A percentile compares a stretch with the other conserved stretches of the same genome.
These are phyloP conservation scores for Rhaphigaster nebulosa DNA, from an alignment of 2,888 invertebrate species.

Conservation along the genomic window DNA sequence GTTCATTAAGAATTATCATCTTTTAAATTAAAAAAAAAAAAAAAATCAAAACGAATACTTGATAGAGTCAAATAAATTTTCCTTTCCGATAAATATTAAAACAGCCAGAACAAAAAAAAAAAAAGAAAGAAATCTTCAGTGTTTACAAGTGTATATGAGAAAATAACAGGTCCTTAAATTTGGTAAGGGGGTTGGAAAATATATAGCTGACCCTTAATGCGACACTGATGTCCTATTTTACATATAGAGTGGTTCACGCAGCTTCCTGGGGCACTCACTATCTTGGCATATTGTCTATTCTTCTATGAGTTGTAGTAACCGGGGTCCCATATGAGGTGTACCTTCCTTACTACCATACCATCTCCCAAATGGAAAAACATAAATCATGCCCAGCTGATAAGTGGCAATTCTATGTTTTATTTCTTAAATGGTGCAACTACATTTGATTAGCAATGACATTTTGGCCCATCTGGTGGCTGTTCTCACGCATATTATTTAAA, in stretches of 20 bases:
- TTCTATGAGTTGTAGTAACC: conserved; percentile 2
- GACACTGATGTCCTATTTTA: conserved; percentile 4
- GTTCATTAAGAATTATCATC: too few species aligned
- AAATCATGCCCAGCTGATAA: too few species aligned
- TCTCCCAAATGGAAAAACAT: not conserved
- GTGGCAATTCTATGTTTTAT: too few species aligned
- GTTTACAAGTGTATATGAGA: not conserved
- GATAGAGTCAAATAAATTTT: too few species aligned
- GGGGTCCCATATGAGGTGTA: not conserved
- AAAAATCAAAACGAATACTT: too few species aligned
- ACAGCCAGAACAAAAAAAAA: too few species aligned
- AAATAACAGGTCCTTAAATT: conserved; percentile 21
- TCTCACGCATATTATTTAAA: too few species aligned
- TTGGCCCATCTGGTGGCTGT: too few species aligned
- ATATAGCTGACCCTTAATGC: conserved; percentile 10
- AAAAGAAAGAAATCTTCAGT: not conserved
- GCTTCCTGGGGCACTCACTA: not conserved
- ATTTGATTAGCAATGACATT: too few species aligned
- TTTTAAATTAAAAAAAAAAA: too few species aligned
- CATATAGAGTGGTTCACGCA: conserved; percentile 4
- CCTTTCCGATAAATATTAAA: too few species aligned
- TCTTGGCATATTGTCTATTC: not conserved
- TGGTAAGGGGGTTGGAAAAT: not conserved
- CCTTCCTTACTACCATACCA: not conserved
- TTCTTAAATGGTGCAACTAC: too few species aligned